Percentiles rank a stretch among this genome's conserved stretches.
These are phyloP conservation scores for Linnaemya tessellans DNA, from an alignment of 2,888 invertebrate species.

Conservation along the genomic window DNA sequence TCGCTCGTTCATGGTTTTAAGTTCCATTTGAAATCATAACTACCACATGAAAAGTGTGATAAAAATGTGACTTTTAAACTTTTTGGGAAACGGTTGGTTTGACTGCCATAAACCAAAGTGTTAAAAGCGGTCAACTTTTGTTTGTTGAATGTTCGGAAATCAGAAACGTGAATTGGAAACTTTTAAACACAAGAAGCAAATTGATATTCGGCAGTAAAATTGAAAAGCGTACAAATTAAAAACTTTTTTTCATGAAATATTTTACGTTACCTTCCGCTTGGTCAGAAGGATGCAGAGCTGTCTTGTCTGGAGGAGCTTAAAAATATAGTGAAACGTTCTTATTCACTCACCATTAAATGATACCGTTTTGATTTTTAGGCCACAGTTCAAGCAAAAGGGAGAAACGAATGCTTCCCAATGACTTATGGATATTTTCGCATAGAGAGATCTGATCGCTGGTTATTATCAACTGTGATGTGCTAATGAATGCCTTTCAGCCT, in stretches of 20 bases:
- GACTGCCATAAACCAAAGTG: slow-evolving; percentile 48
- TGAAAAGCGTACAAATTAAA: background rate
- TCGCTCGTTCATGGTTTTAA: slow-evolving; percentile 51
- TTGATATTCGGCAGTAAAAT: background rate
- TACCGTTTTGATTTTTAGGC: no score
- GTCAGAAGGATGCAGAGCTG: no score
- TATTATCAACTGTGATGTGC: no score
- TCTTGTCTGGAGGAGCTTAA: no score
- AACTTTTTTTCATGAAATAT: background rate
- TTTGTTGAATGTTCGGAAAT: slow-evolving; percentile 29
- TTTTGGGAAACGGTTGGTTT: slow-evolving; percentile 51
- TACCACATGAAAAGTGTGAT: slow-evolving; percentile 57
- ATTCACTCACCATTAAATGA: no score
- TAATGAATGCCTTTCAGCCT: no score
- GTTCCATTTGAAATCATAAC: slow-evolving; percentile 65
- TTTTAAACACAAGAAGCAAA: background rate
- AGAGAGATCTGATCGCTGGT: no score
- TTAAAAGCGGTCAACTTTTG: slow-evolving; percentile 47
- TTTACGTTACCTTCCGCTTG: background rate
- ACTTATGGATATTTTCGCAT: no score
- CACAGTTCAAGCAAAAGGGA: no score
- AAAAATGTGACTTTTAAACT: slow-evolving; percentile 65
- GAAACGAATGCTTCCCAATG: no score
- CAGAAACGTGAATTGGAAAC: slow-evolving; percentile 25
- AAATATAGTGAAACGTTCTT: no score